Evolutionary conservation across 2,888 invertebrate genomes (phyloP).

Genomic region (Patella ulyssiponensis): DNA sequence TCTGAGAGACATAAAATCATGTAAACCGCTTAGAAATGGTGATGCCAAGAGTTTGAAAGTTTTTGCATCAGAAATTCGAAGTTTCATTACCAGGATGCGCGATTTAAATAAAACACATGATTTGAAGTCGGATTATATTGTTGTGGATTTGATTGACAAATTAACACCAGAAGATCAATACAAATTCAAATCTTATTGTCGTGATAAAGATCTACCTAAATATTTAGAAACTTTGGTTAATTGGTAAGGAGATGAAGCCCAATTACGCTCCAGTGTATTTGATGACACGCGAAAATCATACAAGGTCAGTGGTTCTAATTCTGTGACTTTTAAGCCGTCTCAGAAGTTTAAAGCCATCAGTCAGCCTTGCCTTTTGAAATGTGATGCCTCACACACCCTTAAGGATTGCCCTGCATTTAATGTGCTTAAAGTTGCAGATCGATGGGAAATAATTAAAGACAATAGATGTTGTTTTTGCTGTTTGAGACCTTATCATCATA

Average conservation of each 20-base stretch:
- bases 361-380: neutral
- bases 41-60: neutral
- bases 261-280: neutral
- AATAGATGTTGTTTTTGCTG: neutral
- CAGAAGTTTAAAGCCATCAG: no score
- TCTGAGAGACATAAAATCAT: neutral
- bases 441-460: neutral
- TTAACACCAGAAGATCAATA: conserved; percentile 1
- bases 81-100: neutral
- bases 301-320: neutral
- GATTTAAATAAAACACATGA: neutral
- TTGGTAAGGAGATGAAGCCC: neutral
- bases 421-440: neutral
- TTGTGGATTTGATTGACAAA: neutral
- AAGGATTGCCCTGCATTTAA: neutral
- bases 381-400: neutral
- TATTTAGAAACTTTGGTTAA: neutral
- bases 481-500: neutral
- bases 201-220: neutral
- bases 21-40: neutral
- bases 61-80: neutral
- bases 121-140: neutral
- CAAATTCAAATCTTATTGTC: neutral
- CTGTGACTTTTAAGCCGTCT: no score
- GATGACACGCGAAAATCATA: no score